Conservation (phyloP, 2,113 vertebrate genomes). For the Barbus barbus region DNA sequence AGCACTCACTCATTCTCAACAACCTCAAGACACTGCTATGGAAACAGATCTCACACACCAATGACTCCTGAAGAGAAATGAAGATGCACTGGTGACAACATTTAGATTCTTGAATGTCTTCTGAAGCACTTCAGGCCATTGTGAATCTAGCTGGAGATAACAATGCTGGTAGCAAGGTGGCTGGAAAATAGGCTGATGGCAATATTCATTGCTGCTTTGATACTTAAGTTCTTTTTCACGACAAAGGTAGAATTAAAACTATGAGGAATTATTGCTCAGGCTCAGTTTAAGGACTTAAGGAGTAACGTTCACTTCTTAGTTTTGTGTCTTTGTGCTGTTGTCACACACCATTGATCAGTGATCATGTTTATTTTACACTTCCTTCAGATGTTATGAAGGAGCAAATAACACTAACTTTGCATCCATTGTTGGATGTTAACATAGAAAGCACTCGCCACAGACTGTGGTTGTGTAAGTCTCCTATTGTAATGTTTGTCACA, state of each 20-base stretch:
- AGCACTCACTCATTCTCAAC: constrained; percentile 96
- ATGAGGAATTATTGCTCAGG: constrained; percentile 18
- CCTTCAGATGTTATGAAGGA: constrained; percentile 31
- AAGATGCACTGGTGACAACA: neutral
- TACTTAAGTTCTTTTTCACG: neutral
- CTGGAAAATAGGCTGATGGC: neutral
- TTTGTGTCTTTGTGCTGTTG: neutral
- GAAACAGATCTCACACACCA: constrained; percentile 98
- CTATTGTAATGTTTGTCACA: neutral
- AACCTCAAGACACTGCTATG: constrained; percentile 95
- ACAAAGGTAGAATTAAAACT: neutral
- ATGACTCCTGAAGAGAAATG: constrained; percentile 83
- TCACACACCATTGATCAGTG: constrained; percentile 25
- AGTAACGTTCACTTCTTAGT: neutral
- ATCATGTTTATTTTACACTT: constrained; percentile 36
- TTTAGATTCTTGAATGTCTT: neutral
- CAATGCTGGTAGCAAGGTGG: constrained; percentile 9
- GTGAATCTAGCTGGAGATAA: neutral
- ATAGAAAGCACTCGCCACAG: neutral
- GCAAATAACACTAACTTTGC: neutral
- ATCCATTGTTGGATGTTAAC: constrained; percentile 43
- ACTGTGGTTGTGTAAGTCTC: constrained; percentile 22
- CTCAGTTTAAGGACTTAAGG: neutral
- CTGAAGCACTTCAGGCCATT: neutral
- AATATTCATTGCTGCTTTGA: constrained; percentile 20